Percentiles rank a stretch among this genome's conserved stretches.
These are phyloP conservation scores for Salmo trutta DNA, from an alignment of 2,797 vertebrate species.

Conservation along the genomic window DNA sequence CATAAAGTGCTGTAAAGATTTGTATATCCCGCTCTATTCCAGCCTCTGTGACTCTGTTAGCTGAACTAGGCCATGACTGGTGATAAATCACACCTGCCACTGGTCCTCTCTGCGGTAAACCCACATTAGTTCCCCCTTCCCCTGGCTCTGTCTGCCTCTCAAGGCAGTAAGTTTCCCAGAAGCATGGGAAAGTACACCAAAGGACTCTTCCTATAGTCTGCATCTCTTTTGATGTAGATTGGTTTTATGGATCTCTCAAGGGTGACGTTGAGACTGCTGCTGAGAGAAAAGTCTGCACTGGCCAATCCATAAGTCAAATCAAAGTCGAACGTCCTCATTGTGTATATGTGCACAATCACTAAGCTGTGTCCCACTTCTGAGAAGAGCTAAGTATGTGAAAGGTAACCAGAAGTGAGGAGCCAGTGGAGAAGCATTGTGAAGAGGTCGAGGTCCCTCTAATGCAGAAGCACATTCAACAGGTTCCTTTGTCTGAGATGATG, in stretches of 20 bases:
- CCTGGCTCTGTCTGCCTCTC: neutral
- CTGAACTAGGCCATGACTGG: slow-evolving; percentile 54
- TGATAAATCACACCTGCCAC: slow-evolving; percentile 74
- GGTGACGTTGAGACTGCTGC: no score
- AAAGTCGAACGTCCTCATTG: no score
- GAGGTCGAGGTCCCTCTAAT: slow-evolving; percentile 60
- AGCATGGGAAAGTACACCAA: neutral
- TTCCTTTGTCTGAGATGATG: slow-evolving; percentile 77
- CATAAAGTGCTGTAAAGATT: slow-evolving; percentile 1
- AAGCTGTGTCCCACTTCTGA: slow-evolving; percentile 7
- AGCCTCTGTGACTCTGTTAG: slow-evolving; percentile 27
- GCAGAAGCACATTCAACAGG: slow-evolving; percentile 68
- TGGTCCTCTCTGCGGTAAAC: slow-evolving; percentile 54
- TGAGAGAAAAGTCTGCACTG: no score
- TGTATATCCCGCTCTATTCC: neutral
- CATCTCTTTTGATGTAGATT: neutral
- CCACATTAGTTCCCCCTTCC: slow-evolving; percentile 32
- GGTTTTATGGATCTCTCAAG: neutral
- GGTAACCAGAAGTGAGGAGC: slow-evolving; percentile 21
- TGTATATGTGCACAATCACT: neutral
- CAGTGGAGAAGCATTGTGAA: slow-evolving; percentile 38
- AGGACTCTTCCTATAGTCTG: neutral
- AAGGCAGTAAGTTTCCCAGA: slow-evolving; percentile 13
- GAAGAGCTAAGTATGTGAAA: slow-evolving; percentile 16
- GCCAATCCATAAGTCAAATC: no score